phyloP scores from a whole-genome alignment of 2,797 vertebrate genomes.

The Tolypeutes matacus region DNA sequence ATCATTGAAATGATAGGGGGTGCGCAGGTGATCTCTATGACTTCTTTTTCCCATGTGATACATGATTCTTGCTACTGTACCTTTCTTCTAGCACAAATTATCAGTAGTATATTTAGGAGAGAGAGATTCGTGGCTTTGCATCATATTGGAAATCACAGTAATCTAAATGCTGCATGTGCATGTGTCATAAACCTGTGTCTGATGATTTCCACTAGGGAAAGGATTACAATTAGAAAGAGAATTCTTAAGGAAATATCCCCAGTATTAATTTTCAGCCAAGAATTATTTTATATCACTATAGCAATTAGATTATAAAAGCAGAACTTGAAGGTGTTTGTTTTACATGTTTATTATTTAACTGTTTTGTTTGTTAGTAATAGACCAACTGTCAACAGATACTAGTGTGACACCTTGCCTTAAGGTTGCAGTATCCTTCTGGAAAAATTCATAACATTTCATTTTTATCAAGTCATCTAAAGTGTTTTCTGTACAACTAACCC shows the following conservation, averaged over 20 bases:
- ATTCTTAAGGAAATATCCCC: background rate
- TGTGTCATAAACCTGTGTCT: background rate
- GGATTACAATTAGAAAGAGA: background rate
- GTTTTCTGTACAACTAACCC: background rate
- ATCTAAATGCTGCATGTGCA: background rate
- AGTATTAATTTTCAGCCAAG: constrained; percentile 44
- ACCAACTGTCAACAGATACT: background rate
- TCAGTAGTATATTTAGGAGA: constrained; percentile 15
- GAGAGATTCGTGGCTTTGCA: background rate
- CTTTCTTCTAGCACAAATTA: constrained; percentile 13
- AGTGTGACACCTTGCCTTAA: background rate
- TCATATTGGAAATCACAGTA: constrained; percentile 13
- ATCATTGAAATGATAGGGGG: background rate
- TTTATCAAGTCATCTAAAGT: background rate
- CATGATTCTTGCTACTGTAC: background rate
- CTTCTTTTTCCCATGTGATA: background rate
- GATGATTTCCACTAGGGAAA: background rate
- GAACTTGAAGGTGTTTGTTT: constrained; percentile 27
- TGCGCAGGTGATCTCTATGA: background rate
- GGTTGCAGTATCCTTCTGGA: background rate
- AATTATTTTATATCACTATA: constrained; percentile 9
- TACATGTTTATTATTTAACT: constrained; percentile 33
- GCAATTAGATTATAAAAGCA: background rate
- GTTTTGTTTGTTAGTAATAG: constrained; percentile 15
- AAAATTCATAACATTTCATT: background rate